These are phyloP conservation scores for Neotoxoptera formosana DNA, from an alignment of 1,140 invertebrate genomes.

Conservation along the genomic window DNA sequence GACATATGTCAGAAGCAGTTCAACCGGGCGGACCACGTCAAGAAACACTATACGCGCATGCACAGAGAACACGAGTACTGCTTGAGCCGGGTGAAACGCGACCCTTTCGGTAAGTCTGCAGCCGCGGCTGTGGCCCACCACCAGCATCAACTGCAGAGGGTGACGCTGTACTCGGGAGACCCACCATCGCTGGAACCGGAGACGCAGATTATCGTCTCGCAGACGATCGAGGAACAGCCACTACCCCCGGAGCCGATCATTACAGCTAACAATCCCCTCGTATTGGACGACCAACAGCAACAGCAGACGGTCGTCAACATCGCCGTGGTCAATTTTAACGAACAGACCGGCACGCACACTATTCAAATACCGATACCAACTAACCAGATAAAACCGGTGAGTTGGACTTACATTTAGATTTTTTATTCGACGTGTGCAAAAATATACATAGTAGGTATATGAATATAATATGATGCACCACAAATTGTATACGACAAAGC, in stretches of 20 bases:
- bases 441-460: too few species aligned
- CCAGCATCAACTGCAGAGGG: conserved; percentile 23
- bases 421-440: not conserved
- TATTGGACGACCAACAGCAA: conserved; percentile 42
- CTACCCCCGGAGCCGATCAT: not conserved
- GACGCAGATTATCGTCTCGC: conserved; percentile 39
- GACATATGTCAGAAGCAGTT: conserved; percentile 92
- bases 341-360: conserved; percentile 45
- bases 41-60: conserved; percentile 92
- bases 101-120: conserved; percentile 58
- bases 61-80: conserved; percentile 86
- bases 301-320: conserved; percentile 57
- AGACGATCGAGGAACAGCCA: conserved; percentile 14
- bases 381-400: conserved; percentile 55
- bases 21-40: conserved; percentile 93
- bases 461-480: not conserved
- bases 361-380: conserved; percentile 53
- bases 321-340: conserved; percentile 53
- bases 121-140: not conserved
- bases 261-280: not conserved
- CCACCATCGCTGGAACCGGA: conserved; percentile 28
- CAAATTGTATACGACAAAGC: not conserved
- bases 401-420: not conserved
- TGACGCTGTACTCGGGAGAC: conserved; percentile 49
- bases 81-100: conserved; percentile 78